Base-by-base conservation (phyloP, 2,888 invertebrate species). In the Napeogenes inachia region DNA sequence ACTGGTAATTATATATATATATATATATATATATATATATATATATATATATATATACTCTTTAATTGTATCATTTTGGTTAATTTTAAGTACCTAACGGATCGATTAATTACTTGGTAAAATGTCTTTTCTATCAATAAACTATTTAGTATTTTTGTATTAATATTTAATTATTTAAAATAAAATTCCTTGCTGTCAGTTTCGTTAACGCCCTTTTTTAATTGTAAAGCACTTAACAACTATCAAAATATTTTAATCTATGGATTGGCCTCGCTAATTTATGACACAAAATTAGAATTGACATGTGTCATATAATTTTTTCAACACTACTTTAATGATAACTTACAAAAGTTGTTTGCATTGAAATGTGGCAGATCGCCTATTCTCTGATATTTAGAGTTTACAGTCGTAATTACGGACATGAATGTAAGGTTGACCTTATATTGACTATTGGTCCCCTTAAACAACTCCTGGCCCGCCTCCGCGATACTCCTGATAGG, bases 331-430 rank as follows among this genome's bases (percentile, higher is more conserved):
- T 50, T 47, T n/a, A 50, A 50, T 50, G 50, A n/a, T 50, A 50
- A 50, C 30, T 30, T 30, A 46, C 45, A 56, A 46, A 56, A 61
- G 58, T 62, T 45, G 59, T 58, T 64, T 45, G 54, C 60, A 66
- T 70, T 78, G 84, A 82, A 77, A 90, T 90, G 89, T 90, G 89
- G 89, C 85, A 87, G 75, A 85, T 89, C 71, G 86, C 88, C 73
- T 90, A 89, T 74, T 88, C 87, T 13, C 72, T 89, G 63, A 85
- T 89, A 73, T 84, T 88, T 68, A 75, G 81, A 72, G 73, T 86
- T 55, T 84, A 79, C 71, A 85, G 77, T 69, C 80, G 73, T 63
- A 79, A 80, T 69, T 81, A 79, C 75, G 82, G 82, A 45, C 84
- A 85, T 78, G 87, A 89, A 73, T 89, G 85, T 70, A 86, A 87